Base-by-base conservation (phyloP, 92 coral and sea anemone species). In the Epizoanthus ramosus region DNA sequence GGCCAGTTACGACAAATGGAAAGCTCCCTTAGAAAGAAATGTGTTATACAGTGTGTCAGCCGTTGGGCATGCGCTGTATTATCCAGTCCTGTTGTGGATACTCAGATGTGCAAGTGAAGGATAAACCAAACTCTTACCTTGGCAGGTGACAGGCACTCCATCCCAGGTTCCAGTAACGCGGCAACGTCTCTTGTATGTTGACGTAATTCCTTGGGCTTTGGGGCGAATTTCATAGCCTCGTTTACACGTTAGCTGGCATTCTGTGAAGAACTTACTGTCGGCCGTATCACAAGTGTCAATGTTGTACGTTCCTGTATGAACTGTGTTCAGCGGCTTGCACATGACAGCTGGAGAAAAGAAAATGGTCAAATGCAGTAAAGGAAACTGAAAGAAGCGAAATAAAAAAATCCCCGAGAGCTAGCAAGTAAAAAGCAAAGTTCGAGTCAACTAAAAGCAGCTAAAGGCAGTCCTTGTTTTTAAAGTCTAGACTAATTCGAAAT, bases 211-310 rank as follows among this genome's bases (percentile, higher is more conserved):
- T 0, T 12, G 31, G 10, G 35, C n/a, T 22, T 61, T 77, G 25
- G 82, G 82, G 39, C 71, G 63, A 18, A 77, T 63, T 63, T 77
- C 82, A 57, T 77, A 77, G 19, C 82, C 82, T 77, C 71, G 82
- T 77, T 77, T 77, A 61, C 82, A 77, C 39, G 71, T 60, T 19
- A 77, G 59, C 25, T 61, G 70, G 28, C 82, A 77, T 7, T 60
- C 71, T 12, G 82, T 77, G 82, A 77, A 60, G 71, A 77, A 77
- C 24, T 60, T 39, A 9, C 58, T 77, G 37, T 77, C 82, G 14
- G 82, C 71, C 5, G 82, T 77, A 10, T 77, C 82, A 77, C 82
- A 77, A 12, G 82, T 63, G 4, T 77, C 21, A 57, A 77, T 41
- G 70, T 77, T 77, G 47, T 77, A 77, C 0, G 43, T 57, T 61